Base-by-base conservation (phyloP, 2,888 invertebrate genomes). In the Drosophila parthenogenetica region DNA sequence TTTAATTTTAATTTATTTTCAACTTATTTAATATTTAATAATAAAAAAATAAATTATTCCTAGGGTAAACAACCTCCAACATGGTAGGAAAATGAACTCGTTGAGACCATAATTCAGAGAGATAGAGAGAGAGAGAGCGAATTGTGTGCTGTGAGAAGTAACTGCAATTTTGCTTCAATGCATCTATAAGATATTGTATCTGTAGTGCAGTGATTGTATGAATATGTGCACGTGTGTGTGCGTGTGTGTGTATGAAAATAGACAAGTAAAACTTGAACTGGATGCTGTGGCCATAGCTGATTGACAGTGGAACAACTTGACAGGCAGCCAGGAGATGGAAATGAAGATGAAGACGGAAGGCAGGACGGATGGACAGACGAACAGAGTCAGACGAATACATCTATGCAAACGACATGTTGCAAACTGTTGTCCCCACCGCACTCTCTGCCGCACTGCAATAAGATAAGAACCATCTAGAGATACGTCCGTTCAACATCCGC, bases 121-220 rank as follows among this genome's bases (percentile, higher is more conserved):
- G 22, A 45, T n/a, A 40, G 51, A 58, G 32, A 22, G 29, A 43
- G 51, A 43, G 51, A 61, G 35, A 35, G 35, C 4, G 11, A 35
- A 29, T 2, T 35, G 13, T 35, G 35, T 35, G 55, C 58, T 73
- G 60, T 70, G 70, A 64, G 61, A 73, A 70, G 79, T 71, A 77
- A 51, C 55, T 82, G 72, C 86, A 86, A 86, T 75, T 80, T 77
- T 83, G 83, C 88, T 83, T 86, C 58, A 83, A 82, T 86, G 87
- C 86, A 83, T 77, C 71, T 63, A 74, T 69, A 88, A 86, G 88
- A 88, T 86, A 86, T 80, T 79, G 83, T 87, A 82, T 82, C 77
- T 87, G 67, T 61, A 64, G 63, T 40, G 60, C 77, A 57, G 39
- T 39, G 49, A 59, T 64, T 63, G 58, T 70, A 51, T 60, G 70